Base-by-base conservation (phyloP, 1,140 invertebrate species). In the Papilio machaon region DNA sequence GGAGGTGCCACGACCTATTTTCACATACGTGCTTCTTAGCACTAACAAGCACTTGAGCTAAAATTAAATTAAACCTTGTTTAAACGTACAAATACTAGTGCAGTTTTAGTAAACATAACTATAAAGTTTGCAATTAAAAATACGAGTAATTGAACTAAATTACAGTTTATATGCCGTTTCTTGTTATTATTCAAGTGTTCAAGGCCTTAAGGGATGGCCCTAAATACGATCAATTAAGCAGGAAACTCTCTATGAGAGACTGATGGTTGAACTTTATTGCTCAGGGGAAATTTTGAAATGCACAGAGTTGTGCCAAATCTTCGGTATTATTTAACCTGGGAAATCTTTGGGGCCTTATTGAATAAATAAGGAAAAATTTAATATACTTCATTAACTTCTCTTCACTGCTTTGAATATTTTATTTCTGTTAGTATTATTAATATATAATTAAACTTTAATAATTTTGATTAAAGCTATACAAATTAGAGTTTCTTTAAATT, bases 211-310 rank as follows among this genome's bases (percentile, higher is more conserved):
- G 75, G 75, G 23, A 60, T 76, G 13, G 74, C 47, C 19, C 74
- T 13, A 49, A 76, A 76, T 76, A 76, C 49, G 74, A 76, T 76
- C 74, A 76, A 76, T 76, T 76, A 76, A 47, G 47, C 73, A 35
- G 47, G 75, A 77, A 58, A 77, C 54, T 77, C 52, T 77, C 75
- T 77, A 77, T 77, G 35, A 77, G 75, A 35, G 43, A 60, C 54
- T 77, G 49, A 77, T 77, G 52, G 75, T 58, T 77, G 75, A 77
- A 77, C 52, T 77, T 77, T 77, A 77, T 77, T 58, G 19, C 75
- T 77, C 75, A 15, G 7, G 77, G 77, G 77, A 79, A 79, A 79
- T 79, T 67, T 67, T 43, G 35, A 79, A 79, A 79, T 79, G 58
- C 58, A 64, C 58, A 23, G 43, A 76, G 47, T 76, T 76, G 15